A percentile compares a stretch with the other conserved stretches of the same genome.
Conservation (phyloP, 2,113 vertebrate species). For the Hippocampus guttulatus region DNA sequence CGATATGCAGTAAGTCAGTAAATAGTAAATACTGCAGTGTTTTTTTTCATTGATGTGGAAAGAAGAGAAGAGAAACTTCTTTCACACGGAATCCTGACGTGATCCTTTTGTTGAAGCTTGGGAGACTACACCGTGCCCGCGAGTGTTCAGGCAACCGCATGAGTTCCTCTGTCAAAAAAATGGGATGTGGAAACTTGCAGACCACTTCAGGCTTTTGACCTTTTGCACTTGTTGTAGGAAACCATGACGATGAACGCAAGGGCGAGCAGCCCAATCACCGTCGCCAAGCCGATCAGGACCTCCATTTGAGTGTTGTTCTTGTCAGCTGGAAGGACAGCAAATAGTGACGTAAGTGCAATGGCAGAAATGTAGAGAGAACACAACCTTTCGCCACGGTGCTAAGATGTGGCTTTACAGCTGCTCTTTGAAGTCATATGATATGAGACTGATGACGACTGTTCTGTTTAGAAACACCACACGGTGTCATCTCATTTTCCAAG, state of each 20-base stretch:
- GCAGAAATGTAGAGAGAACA: neutral
- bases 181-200: neutral
- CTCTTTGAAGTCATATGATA: neutral
- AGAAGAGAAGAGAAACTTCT: neutral
- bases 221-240: constrained; percentile 27
- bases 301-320: neutral
- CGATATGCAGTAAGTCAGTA: no score
- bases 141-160: neutral
- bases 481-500: constrained; percentile 1
- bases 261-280: constrained; percentile 37
- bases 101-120: neutral
- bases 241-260: constrained; percentile 33
- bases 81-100: neutral
- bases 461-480: neutral
- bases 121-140: neutral
- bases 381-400: constrained; percentile 12
- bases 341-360: neutral
- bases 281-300: constrained; percentile 27
- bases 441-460: neutral
- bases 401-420: constrained; percentile 13
- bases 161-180: neutral
- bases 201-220: neutral
- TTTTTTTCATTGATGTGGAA: no score
- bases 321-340: constrained; percentile 8
- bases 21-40: no score